A percentile compares a stretch with the other conserved stretches of the same genome.
Evolutionary conservation across 2,113 vertebrate genomes (phyloP).

Genomic region (Cisticola juncidis): DNA sequence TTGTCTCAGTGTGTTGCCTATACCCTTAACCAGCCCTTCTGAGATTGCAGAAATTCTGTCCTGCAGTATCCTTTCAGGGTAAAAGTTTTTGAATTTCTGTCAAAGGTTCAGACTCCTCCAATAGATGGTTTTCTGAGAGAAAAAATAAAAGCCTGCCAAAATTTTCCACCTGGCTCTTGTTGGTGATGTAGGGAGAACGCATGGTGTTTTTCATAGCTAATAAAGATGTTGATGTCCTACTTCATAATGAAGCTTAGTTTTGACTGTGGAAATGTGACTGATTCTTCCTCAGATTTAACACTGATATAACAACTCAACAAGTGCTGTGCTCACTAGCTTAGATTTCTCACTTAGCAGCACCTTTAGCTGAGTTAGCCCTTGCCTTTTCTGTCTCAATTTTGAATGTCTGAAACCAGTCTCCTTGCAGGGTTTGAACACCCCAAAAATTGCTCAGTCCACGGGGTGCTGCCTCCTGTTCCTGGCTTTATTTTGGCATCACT

Average conservation of each 20-base stretch:
- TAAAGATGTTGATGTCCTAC: conserved; percentile 5
- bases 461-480: not conserved
- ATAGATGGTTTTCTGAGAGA: not conserved
- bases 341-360: not conserved
- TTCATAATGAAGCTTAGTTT: conserved; percentile 10
- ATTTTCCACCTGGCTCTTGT: not conserved
- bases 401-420: not conserved
- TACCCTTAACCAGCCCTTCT: not conserved
- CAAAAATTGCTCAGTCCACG: not conserved
- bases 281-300: not conserved
- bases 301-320: not conserved
- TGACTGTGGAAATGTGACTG: not conserved
- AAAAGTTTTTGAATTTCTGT: not conserved
- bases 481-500: not conserved
- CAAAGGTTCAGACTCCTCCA: not conserved
- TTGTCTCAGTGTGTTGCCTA: not conserved
- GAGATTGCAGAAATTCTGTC: not conserved
- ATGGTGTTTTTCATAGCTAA: conserved; percentile 8
- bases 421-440: not conserved
- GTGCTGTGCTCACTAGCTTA: not conserved
- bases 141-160: not conserved
- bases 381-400: not conserved
- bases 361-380: not conserved
- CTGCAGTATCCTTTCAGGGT: not conserved
- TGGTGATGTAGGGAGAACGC: not conserved